A percentile compares a stretch with the other conserved stretches of the same genome.
Evolutionary conservation across 2,797 vertebrate species (phyloP).

Genomic region (Pseudochirops cupreus): DNA sequence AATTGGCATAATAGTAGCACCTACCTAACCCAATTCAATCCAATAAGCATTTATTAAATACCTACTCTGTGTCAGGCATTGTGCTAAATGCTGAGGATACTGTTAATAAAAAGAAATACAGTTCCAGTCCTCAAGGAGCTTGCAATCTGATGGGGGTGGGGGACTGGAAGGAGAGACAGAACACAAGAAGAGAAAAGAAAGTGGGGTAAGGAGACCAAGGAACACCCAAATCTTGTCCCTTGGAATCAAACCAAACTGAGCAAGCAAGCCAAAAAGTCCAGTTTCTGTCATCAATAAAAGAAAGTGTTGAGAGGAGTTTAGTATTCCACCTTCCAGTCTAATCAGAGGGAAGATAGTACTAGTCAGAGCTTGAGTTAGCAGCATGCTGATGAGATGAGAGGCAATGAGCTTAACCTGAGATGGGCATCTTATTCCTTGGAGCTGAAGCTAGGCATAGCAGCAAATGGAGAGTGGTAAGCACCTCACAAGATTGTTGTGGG

Average conservation of each 20-base stretch:
- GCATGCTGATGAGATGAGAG: not conserved
- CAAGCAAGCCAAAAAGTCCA: not conserved
- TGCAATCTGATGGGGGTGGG: not conserved
- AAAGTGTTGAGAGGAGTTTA: not conserved
- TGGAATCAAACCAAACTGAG: not conserved
- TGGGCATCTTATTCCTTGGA: not conserved
- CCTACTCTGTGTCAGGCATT: not conserved
- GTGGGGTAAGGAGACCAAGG: not conserved
- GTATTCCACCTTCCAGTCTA: not conserved
- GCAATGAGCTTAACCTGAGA: not conserved
- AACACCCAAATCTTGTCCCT: not conserved
- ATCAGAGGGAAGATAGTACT: not conserved
- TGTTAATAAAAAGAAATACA: not conserved
- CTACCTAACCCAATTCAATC: not conserved
- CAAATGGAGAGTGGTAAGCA: not conserved
- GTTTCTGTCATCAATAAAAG: not conserved
- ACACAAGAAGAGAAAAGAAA: not conserved
- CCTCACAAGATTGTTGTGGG: not conserved
- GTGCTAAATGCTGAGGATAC: not conserved
- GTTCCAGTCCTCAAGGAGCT: not conserved
- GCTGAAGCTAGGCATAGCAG: not conserved
- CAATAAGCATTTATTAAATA: not conserved
- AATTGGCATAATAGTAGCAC: not conserved
- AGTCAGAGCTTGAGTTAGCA: not conserved
- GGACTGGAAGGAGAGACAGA: too few species aligned